These are phyloP conservation scores for Regulus satrapa DNA, from an alignment of 2,113 vertebrate species.

Conservation along the genomic window DNA sequence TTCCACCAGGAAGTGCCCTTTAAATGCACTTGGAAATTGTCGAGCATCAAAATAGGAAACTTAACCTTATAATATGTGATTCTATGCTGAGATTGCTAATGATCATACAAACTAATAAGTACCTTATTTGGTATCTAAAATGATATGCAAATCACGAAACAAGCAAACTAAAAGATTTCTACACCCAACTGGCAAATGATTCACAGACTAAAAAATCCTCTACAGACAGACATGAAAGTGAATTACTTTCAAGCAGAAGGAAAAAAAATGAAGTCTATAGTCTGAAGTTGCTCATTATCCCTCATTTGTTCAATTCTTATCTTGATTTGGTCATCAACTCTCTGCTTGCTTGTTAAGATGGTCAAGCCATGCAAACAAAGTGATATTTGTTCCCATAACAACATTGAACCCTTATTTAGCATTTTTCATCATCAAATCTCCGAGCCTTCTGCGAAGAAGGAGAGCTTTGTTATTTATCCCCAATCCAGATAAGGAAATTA, in stretches of 20 bases:
- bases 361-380: constrained; percentile 23
- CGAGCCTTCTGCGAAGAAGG: background rate
- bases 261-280: background rate
- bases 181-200: background rate
- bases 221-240: background rate
- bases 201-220: background rate
- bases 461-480: constrained; percentile 30
- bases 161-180: background rate
- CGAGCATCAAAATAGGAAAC: background rate
- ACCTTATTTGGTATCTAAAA: background rate
- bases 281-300: background rate
- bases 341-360: background rate
- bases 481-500: background rate
- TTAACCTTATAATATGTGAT: background rate
- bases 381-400: constrained; percentile 10
- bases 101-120: background rate
- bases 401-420: background rate
- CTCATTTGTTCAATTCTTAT: constrained; percentile 4
- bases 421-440: background rate
- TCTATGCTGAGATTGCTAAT: background rate
- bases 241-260: background rate
- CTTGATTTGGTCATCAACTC: background rate
- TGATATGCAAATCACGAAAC: background rate
- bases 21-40: background rate
- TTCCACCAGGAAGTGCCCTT: background rate